A percentile compares a stretch with the other conserved stretches of the same genome.
Conservation (phyloP, 2,888 invertebrate genomes). For the Dryococelus australis region DNA sequence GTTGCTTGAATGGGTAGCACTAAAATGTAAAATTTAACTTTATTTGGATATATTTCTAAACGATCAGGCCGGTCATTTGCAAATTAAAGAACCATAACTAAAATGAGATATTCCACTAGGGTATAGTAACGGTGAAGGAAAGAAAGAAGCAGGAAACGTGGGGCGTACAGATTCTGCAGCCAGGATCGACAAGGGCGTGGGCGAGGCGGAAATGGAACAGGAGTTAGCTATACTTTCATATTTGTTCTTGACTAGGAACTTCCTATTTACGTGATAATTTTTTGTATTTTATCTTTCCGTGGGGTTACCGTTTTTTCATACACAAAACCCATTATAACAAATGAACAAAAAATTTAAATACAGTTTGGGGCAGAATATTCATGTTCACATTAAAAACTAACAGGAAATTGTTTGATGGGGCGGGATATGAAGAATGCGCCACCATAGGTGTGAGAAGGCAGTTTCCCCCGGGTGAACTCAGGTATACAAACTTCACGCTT, state of each 20-base stretch:
- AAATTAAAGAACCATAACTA: no score
- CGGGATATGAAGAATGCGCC: not conserved
- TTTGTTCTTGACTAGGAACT: not conserved
- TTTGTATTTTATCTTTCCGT: not conserved
- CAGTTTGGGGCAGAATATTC: conserved; percentile 5
- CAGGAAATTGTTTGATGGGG: conserved; percentile 1
- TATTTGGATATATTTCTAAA: no score
- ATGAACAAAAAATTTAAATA: conserved; percentile 16
- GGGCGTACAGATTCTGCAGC: no score
- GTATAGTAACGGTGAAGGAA: no score
- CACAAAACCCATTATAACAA: not conserved
- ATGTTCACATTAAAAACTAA: not conserved
- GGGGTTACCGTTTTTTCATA: not conserved
- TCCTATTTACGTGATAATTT: not conserved
- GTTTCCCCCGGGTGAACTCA: not conserved
- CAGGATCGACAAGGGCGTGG: not conserved
- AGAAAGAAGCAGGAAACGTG: no score
- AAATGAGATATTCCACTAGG: no score
- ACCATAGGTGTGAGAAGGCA: not conserved
- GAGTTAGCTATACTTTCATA: not conserved
- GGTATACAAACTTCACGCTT: not conserved
- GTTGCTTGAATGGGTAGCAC: no score
- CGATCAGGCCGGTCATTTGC: no score
- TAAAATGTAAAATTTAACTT: no score
- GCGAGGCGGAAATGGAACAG: not conserved